phyloP scores from a whole-genome alignment of 2,797 vertebrate genomes.

The Pampus argenteus region DNA sequence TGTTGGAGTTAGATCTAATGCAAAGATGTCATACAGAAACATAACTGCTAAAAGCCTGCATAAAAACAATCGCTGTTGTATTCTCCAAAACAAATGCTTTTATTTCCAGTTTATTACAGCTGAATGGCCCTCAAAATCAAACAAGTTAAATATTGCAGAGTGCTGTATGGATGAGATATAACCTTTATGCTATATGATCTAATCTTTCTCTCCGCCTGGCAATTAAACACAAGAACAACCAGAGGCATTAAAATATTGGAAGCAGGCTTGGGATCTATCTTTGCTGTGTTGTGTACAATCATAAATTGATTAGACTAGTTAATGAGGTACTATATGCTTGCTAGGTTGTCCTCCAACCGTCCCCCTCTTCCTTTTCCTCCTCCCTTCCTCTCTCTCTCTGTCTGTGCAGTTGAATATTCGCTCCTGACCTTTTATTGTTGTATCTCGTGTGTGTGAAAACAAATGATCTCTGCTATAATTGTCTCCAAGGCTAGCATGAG shows the following conservation, averaged over 20 bases:
- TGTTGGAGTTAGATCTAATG: conserved; percentile 7
- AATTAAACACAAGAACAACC: conserved; percentile 53
- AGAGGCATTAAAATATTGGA: conserved; percentile 53
- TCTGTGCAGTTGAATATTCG: conserved; percentile 38
- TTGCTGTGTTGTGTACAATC: conserved; percentile 37
- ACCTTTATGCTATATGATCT: conserved; percentile 4
- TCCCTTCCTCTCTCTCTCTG: conserved; percentile 14
- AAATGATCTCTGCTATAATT: conserved; percentile 72
- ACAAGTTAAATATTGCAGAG: conserved; percentile 9
- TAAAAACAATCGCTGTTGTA: conserved; percentile 17
- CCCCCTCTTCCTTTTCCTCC: neutral
- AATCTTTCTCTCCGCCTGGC: conserved; percentile 20
- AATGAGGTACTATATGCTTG: conserved; percentile 64
- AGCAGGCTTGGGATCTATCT: conserved; percentile 58
- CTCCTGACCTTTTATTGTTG: conserved; percentile 70
- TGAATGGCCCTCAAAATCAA: conserved; percentile 34
- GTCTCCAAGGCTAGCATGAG: conserved; percentile 45
- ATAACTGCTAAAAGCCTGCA: conserved; percentile 47
- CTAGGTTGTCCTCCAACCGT: conserved; percentile 47
- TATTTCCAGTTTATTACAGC: conserved; percentile 41
- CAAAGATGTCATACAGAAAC: conserved; percentile 16
- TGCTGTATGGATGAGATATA: neutral
- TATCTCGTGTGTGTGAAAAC: conserved; percentile 57
- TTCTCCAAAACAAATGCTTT: conserved; percentile 23
- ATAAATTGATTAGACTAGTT: conserved; percentile 75